These are phyloP conservation scores for Malacoctenus gilli DNA, from an alignment of 2,797 vertebrate species.

Conservation along the genomic window DNA sequence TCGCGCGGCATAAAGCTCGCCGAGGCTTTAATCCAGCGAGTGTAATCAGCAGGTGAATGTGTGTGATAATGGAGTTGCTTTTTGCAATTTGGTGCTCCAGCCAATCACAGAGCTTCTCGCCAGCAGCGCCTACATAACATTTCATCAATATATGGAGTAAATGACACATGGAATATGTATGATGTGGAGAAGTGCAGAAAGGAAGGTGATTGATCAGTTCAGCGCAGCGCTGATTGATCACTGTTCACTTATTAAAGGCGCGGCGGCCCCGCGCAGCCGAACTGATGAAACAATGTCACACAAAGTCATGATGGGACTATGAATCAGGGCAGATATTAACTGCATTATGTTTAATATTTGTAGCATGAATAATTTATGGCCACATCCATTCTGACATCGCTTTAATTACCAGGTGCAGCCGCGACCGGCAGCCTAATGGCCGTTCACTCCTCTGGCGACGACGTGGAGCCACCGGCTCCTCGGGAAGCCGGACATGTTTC, in stretches of 20 bases:
- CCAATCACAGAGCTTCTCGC: constrained; percentile 1
- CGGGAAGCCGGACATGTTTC: no score
- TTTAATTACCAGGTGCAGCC: constrained; percentile 15
- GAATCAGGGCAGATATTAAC: constrained; percentile 5
- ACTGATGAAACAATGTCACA: background rate
- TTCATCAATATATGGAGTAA: constrained; percentile 14
- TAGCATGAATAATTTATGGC: constrained; percentile 15
- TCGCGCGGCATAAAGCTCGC: background rate
- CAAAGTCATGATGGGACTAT: background rate
- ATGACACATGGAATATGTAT: constrained; percentile 10
- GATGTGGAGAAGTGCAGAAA: constrained; percentile 1
- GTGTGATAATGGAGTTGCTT: background rate
- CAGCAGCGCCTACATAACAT: background rate
- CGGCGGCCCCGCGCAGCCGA: background rate
- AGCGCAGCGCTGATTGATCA: constrained; percentile 5
- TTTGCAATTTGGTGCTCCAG: background rate
- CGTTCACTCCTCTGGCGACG: background rate
- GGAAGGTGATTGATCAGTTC: background rate
- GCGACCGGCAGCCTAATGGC: background rate
- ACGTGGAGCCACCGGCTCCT: background rate
- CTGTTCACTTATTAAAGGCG: constrained; percentile 5
- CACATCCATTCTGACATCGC: constrained; percentile 4
- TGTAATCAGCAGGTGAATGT: background rate
- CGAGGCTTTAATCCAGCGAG: background rate
- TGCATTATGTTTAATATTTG: background rate